A percentile compares a stretch with the other conserved stretches of the same genome.
Evolutionary conservation across 2,113 vertebrate species (phyloP).

Genomic region (Tenebrosternarchus preto): DNA sequence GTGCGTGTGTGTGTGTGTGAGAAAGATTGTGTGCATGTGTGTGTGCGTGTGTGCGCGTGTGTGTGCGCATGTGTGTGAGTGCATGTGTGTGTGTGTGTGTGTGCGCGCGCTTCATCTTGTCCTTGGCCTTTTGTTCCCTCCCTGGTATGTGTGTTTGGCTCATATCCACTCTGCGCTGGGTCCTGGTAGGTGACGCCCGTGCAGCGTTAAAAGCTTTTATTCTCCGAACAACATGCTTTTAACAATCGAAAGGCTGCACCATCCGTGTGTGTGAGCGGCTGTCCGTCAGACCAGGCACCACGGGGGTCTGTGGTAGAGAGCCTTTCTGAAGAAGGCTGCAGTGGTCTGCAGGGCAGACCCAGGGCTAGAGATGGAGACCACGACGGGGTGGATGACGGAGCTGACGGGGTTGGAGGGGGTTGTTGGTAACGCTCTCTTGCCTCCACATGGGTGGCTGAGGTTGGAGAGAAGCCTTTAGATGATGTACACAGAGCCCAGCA

Average conservation of each 20-base stretch:
- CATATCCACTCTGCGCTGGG: neutral
- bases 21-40: neutral
- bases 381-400: too few relatives aligned
- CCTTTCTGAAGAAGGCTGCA: too few relatives aligned
- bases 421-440: too few relatives aligned
- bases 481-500: too few relatives aligned
- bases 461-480: too few relatives aligned
- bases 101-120: conserved; percentile 38
- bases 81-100: conserved; percentile 27
- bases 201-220: conserved; percentile 12
- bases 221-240: neutral
- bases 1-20: conserved; percentile 8
- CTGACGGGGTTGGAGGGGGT: too few relatives aligned
- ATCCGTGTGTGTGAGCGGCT: neutral
- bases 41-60: conserved; percentile 3
- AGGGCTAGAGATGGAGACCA: too few relatives aligned
- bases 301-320: too few relatives aligned
- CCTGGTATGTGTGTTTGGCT: conserved; percentile 44
- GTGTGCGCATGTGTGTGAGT: conserved; percentile 23
- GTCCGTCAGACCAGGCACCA: too few relatives aligned
- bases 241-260: neutral
- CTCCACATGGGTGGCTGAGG: too few relatives aligned
- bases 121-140: conserved; percentile 52
- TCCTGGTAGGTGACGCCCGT: neutral
- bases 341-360: too few relatives aligned